phyloP scores from a whole-genome alignment of 2,888 invertebrate genomes.

The Tinea trinotella region DNA sequence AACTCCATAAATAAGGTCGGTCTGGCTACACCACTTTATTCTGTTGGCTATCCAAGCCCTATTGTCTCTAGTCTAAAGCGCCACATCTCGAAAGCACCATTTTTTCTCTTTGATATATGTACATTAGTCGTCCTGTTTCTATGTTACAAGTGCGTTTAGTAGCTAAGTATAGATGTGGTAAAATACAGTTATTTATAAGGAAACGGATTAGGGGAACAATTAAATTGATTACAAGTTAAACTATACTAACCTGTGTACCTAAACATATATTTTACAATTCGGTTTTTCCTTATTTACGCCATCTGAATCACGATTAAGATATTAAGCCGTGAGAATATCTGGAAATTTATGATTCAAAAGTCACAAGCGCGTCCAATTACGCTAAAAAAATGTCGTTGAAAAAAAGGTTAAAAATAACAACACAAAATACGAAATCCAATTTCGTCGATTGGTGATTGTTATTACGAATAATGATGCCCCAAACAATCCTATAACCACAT shows the following conservation, averaged over 20 bases:
- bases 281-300: slow-evolving; percentile 12
- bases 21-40: too few species aligned
- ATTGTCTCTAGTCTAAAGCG: too few species aligned
- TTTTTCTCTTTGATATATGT: too few species aligned
- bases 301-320: background rate
- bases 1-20: too few species aligned
- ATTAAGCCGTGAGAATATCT: slow-evolving; percentile 8
- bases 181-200: background rate
- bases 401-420: background rate
- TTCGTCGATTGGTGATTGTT: slow-evolving; percentile 42
- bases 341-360: slow-evolving; percentile 9
- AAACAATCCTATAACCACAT: slow-evolving; percentile 31
- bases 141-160: too few species aligned
- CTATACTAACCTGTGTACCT: background rate
- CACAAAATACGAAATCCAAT: slow-evolving; percentile 7
- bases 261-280: background rate
- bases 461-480: slow-evolving; percentile 56
- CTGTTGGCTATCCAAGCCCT: too few species aligned
- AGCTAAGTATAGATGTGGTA: too few species aligned
- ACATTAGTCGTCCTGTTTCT: too few species aligned
- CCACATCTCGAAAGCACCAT: too few species aligned
- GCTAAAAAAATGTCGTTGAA: background rate
- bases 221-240: background rate
- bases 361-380: slow-evolving; percentile 7
- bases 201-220: background rate